Conservation (phyloP, 2,113 vertebrate genomes). For the Ciconia maguari region DNA sequence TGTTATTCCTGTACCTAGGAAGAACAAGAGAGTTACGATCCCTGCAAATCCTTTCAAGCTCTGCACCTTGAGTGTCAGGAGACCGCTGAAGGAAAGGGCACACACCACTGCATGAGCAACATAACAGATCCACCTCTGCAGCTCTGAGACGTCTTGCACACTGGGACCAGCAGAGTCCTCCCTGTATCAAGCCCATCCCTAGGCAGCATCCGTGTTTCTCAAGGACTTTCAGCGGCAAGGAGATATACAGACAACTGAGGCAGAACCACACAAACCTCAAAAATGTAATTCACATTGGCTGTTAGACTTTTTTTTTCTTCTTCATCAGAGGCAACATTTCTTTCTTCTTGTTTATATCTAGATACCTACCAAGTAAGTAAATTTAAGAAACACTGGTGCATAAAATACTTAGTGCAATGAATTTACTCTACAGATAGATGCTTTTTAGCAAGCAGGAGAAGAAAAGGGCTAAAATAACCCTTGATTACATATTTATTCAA, state of each 20-base stretch:
- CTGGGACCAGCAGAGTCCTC: not conserved
- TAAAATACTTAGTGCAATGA: not conserved
- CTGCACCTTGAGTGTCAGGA: not conserved
- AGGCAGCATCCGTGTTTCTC: not conserved
- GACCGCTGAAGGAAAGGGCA: not conserved
- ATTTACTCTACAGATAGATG: not conserved
- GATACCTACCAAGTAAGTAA: not conserved
- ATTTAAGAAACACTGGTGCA: not conserved
- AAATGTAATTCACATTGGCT: not conserved
- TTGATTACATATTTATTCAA: not conserved
- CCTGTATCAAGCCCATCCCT: fast-evolving
- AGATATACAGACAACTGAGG: not conserved
- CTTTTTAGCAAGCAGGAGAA: not conserved
- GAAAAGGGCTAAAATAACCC: not conserved
- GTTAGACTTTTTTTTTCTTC: not conserved
- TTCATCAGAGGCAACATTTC: not conserved
- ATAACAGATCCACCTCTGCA: not conserved
- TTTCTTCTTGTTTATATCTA: not conserved
- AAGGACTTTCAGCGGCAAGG: not conserved
- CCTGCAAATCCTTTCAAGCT: not conserved
- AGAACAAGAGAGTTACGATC: not conserved
- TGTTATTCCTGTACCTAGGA: not conserved
- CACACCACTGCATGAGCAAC: not conserved
- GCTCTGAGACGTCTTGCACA: not conserved
- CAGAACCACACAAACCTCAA: not conserved